A percentile compares a stretch with the other conserved stretches of the same genome.
Evolutionary conservation across 1,140 invertebrate species (phyloP).

Genomic region (Cydia fagiglandana): DNA sequence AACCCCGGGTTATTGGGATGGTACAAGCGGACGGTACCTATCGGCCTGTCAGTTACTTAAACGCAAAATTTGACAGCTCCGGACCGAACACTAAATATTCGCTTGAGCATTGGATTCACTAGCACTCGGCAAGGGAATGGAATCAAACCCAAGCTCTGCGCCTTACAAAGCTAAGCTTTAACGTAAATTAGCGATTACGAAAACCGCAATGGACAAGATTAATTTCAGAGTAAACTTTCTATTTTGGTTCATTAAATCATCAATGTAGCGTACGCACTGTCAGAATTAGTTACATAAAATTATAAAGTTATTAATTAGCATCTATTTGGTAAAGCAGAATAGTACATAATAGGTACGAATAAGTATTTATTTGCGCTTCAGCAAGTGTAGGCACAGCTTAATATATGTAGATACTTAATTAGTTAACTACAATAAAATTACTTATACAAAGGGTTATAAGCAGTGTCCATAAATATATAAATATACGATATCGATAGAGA

Average conservation of each 20-base stretch:
- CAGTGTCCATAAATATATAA: no score
- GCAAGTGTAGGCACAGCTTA: background rate
- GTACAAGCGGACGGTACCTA: no score
- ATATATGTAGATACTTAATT: no score
- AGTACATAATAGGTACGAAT: background rate
- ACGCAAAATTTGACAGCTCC: no score
- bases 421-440: no score
- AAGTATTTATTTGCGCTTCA: background rate
- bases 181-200: slow-evolving; percentile 31
- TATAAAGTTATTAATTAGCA: background rate
- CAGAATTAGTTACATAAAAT: slow-evolving; percentile 19
- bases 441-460: no score
- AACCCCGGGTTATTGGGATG: no score
- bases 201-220: slow-evolving; percentile 12
- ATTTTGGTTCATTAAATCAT: slow-evolving; percentile 27
- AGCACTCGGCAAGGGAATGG: background rate
- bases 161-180: slow-evolving; percentile 27
- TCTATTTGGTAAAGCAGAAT: background rate
- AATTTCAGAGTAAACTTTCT: slow-evolving; percentile 19
- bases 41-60: no score
- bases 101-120: background rate
- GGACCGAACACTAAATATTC: no score
- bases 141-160: background rate
- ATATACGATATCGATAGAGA: no score
- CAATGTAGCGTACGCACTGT: slow-evolving; percentile 6